These are phyloP conservation scores for Barypeithes pellucidus DNA, from an alignment of 2,888 invertebrate genomes.

Conservation along the genomic window DNA sequence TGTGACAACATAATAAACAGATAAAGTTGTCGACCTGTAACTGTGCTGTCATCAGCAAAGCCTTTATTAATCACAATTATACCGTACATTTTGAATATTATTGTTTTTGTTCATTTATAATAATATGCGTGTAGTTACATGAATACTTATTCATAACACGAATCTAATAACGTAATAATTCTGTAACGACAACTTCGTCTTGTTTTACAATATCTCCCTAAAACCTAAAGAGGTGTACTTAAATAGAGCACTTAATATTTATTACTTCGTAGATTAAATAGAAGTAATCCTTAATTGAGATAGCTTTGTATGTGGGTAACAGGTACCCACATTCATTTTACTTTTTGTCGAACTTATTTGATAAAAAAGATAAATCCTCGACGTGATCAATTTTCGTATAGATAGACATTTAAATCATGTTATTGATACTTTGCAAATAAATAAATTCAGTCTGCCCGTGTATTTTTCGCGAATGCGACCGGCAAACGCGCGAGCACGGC, in stretches of 20 bases:
- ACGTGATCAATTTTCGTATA: slow-evolving; percentile 5
- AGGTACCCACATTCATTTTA: slow-evolving; percentile 17
- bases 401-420: slow-evolving; percentile 2
- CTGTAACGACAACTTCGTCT: too few relatives aligned
- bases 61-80: too few relatives aligned
- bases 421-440: slow-evolving; percentile 12
- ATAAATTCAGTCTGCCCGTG: not conserved
- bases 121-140: too few relatives aligned
- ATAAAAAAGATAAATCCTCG: slow-evolving; percentile 14
- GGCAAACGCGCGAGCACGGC: not conserved
- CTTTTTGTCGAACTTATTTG: slow-evolving; percentile 18
- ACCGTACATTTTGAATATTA: too few relatives aligned
- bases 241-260: slow-evolving; percentile 25
- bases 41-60: too few relatives aligned
- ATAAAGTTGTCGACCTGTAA: too few relatives aligned
- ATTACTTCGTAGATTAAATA: slow-evolving; percentile 30
- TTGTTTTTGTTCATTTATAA: too few relatives aligned
- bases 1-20: too few relatives aligned
- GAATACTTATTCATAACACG: too few relatives aligned
- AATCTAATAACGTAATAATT: too few relatives aligned
- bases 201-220: slow-evolving; percentile 1
- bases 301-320: slow-evolving; percentile 32
- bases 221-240: not conserved
- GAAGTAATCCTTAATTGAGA: slow-evolving; percentile 37
- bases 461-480: slow-evolving; percentile 5